Evolutionary conservation across 2,888 invertebrate species (phyloP).

Genomic region (Mongoloraphidia duomilia): DNA sequence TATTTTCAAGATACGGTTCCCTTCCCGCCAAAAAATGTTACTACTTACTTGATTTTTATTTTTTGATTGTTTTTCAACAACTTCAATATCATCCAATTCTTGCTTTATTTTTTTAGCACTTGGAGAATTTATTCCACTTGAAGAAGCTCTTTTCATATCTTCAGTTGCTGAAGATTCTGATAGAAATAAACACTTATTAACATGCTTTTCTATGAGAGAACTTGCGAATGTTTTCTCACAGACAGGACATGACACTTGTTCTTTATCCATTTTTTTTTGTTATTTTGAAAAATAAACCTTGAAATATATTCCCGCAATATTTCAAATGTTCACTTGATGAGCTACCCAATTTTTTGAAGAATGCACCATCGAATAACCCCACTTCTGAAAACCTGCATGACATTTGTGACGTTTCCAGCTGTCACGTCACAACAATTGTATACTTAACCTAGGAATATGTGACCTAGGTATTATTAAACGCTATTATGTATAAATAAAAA

Average conservation of each 20-base stretch:
- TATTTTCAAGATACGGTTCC: too few relatives aligned
- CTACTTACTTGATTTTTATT: constrained; percentile 5
- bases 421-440: too few relatives aligned
- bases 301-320: too few relatives aligned
- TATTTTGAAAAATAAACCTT: too few relatives aligned
- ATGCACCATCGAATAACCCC: too few relatives aligned
- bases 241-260: constrained; percentile 41
- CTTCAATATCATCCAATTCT: not conserved
- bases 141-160: constrained; percentile 22
- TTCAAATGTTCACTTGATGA: too few relatives aligned
- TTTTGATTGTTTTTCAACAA: constrained; percentile 2
- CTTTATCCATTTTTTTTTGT: not conserved
- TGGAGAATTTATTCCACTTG: constrained; percentile 11
- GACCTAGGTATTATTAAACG: too few relatives aligned
- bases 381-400: too few relatives aligned
- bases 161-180: constrained; percentile 19
- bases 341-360: too few relatives aligned
- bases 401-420: too few relatives aligned
- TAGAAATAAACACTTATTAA: constrained; percentile 54
- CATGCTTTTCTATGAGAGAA: constrained; percentile 46
- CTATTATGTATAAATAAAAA: too few relatives aligned
- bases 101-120: not conserved
- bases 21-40: not conserved
- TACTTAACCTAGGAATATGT: too few relatives aligned
- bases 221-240: constrained; percentile 41